Conservation (phyloP, 2,888 invertebrate species). For the Margaritifera margaritifera region DNA sequence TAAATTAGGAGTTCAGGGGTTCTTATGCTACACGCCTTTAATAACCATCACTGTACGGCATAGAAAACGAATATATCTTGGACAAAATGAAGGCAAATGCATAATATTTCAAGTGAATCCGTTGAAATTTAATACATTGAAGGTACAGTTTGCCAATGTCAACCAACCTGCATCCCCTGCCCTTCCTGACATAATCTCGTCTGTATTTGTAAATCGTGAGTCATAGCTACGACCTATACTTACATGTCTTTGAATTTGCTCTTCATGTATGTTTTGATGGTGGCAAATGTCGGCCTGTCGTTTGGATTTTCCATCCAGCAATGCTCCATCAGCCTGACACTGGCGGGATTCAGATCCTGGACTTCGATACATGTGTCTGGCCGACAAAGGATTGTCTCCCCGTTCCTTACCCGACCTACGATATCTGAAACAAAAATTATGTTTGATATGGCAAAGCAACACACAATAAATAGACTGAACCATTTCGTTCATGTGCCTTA, state of each 20-base stretch:
- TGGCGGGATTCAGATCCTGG: slow-evolving; percentile 24
- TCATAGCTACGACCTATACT: slow-evolving; percentile 19
- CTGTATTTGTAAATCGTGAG: neutral
- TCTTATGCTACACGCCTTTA: too few relatives aligned
- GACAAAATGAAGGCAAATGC: too few relatives aligned
- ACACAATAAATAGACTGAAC: too few relatives aligned
- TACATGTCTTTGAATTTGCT: slow-evolving; percentile 50
- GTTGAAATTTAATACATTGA: neutral
- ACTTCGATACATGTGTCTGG: slow-evolving; percentile 28
- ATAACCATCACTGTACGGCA: too few relatives aligned
- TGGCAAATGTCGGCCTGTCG: slow-evolving; percentile 49
- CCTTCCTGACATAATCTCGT: neutral
- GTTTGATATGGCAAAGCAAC: too few relatives aligned
- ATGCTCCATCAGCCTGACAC: slow-evolving; percentile 49
- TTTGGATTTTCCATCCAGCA: slow-evolving; percentile 56
- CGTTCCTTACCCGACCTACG: slow-evolving; percentile 37
- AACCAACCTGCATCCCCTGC: slow-evolving; percentile 5
- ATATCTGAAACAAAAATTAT: slow-evolving; percentile 37
- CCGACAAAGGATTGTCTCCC: slow-evolving; percentile 38
- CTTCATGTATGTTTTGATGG: slow-evolving; percentile 39
- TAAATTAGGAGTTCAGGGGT: too few relatives aligned
- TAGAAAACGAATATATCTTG: too few relatives aligned
- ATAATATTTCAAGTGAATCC: too few relatives aligned
- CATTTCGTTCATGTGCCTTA: too few relatives aligned
- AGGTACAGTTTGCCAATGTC: neutral